These are phyloP conservation scores for Drusus annulatus DNA, from an alignment of 1,140 invertebrate genomes.

Conservation along the genomic window DNA sequence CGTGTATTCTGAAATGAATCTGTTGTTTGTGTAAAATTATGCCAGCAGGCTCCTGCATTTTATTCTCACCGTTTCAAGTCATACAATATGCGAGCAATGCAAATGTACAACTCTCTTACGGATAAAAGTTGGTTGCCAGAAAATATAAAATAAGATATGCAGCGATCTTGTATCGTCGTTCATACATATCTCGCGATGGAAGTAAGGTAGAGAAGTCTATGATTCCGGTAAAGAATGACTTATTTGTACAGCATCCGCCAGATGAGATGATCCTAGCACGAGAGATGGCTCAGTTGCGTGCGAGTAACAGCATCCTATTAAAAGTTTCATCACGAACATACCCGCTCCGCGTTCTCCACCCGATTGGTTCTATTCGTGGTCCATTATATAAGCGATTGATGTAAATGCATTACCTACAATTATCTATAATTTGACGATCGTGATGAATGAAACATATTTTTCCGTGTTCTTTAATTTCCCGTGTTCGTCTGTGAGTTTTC, in stretches of 20 bases:
- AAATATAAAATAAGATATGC: no score
- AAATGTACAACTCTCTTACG: no score
- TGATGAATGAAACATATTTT: slow-evolving; percentile 49
- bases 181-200: not conserved
- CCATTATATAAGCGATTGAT: slow-evolving; percentile 53
- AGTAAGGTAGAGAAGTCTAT: not conserved
- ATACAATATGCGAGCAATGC: no score
- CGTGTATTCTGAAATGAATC: no score
- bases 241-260: slow-evolving; percentile 23
- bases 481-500: slow-evolving; percentile 14
- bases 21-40: no score
- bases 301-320: slow-evolving; percentile 52
- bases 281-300: slow-evolving; percentile 53
- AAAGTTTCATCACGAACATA: slow-evolving; percentile 53
- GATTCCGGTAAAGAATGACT: not conserved
- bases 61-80: no score
- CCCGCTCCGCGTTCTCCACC: slow-evolving; percentile 24
- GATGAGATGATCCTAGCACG: slow-evolving; percentile 8
- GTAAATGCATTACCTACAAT: slow-evolving; percentile 55
- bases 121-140: no score
- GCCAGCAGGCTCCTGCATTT: no score
- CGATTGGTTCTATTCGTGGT: slow-evolving; percentile 34
- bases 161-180: no score
- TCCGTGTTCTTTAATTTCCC: slow-evolving; percentile 36
- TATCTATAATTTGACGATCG: slow-evolving; percentile 52